A percentile compares a stretch with the other conserved stretches of the same genome.
phyloP scores from a whole-genome alignment of 2,113 vertebrate genomes.

The Corythaixoides concolor region DNA sequence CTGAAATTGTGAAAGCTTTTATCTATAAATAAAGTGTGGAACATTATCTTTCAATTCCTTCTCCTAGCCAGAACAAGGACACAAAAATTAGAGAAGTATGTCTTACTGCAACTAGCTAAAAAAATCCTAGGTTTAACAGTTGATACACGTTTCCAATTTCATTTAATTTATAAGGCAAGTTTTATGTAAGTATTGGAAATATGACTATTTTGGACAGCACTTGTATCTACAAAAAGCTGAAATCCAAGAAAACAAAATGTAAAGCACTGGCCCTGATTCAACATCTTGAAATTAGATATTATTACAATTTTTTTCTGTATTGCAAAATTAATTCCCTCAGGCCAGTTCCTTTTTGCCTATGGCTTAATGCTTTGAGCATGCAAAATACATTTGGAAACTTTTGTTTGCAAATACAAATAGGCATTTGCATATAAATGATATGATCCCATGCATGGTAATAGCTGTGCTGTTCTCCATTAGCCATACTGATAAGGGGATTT shows the following conservation, averaged over 20 bases:
- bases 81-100: slow-evolving; percentile 18
- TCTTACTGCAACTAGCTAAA: neutral
- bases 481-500: neutral
- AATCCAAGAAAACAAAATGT: neutral
- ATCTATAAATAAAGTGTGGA: slow-evolving; percentile 41
- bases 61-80: neutral
- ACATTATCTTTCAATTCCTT: slow-evolving; percentile 50
- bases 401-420: neutral
- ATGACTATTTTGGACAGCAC: neutral
- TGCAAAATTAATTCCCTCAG: neutral
- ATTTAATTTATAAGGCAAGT: neutral
- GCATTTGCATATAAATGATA: neutral
- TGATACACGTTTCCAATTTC: neutral
- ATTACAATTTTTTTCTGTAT: neutral
- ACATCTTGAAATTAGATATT: neutral
- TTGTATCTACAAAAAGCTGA: neutral
- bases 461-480: neutral
- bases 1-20: neutral
- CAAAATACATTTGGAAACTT: neutral
- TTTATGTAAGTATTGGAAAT: neutral
- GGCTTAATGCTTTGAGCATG: neutral
- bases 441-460: neutral
- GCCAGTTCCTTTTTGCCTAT: neutral
- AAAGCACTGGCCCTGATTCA: neutral
- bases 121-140: neutral